Base-by-base conservation (phyloP, 2,797 vertebrate genomes). In the Hirundo rustica region DNA sequence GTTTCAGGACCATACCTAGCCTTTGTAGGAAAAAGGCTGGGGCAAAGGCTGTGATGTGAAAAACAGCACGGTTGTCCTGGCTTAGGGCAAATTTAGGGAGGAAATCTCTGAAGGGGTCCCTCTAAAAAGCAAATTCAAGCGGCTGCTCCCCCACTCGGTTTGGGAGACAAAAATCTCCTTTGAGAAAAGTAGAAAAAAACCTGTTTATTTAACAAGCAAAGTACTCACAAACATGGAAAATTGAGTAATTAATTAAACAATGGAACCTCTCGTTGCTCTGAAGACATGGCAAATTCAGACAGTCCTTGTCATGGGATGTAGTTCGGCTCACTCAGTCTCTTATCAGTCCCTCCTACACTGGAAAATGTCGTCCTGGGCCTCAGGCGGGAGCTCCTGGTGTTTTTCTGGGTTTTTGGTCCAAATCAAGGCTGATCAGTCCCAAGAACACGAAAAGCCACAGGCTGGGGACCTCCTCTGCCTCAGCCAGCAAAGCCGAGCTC, bases 181-280 rank as follows among this genome's bases (percentile, higher is more conserved):
- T 1, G 2, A 66, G 62, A 32, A 78, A 65, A 78, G 17, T 16
- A 13, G 40, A 13, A 54, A 54, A 54, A 55, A 55, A 16, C 0
- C 13, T 26, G 10, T 47, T 54, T 65, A 10, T 36, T 55, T 66
- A 45, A 45, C 13, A 30, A 48, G 54, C 9, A 23, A 45, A 78
- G n/a, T 20, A 65, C 26, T 36, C 40, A 65, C 13, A 32, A 78
- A 54, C 8, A 25, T 26, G 13, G 32, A 32, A 32, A 54, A 55
- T 55, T 45, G 0, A 47, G 4, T 32, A 26, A 45, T 32, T 38
- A 38, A 38, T 36, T 32, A 47, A 55, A 38, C 40, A 66, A 26
- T 20, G 11, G 21, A 55, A 36, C 22, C 18, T 55, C 12, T 45
- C 7, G 0, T 7, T 65, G 0, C 5, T 65, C 61, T 66, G 62